phyloP scores from a whole-genome alignment of 92 coral and sea anemone genomes.

The Bergia puertoricense region DNA sequence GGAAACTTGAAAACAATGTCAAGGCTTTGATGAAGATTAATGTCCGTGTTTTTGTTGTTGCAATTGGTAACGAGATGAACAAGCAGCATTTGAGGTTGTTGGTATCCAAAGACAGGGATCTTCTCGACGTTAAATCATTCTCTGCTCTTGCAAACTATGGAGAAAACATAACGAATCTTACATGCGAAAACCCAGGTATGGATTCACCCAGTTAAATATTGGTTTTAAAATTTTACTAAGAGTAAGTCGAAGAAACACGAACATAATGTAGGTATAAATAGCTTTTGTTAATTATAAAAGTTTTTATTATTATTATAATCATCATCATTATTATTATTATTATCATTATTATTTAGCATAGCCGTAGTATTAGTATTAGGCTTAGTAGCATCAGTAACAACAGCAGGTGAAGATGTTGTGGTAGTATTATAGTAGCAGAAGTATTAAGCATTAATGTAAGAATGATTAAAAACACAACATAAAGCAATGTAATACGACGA shows the following conservation, averaged over 20 bases:
- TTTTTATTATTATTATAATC: no score
- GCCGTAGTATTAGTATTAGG: no score
- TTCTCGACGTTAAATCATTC: slow-evolving; percentile 49
- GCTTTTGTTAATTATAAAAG: no score
- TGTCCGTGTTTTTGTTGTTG: slow-evolving; percentile 63
- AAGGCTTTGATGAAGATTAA: slow-evolving; percentile 61
- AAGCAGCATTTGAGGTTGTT: slow-evolving; percentile 43
- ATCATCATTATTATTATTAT: no score
- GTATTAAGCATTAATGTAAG: no score
- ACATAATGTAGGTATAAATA: no score
- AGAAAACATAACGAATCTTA: slow-evolving; percentile 47
- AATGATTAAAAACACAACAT: no score
- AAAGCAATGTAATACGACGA: no score
- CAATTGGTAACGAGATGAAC: slow-evolving; percentile 59
- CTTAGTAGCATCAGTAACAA: no score
- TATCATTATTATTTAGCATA: no score
- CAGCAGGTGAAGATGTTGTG: no score
- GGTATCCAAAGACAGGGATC: slow-evolving; percentile 43
- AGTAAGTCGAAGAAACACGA: neutral
- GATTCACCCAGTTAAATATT: neutral
- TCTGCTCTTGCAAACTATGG: slow-evolving; percentile 40
- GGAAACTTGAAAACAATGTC: slow-evolving; percentile 49
- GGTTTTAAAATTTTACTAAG: neutral
- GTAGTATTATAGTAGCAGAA: no score
- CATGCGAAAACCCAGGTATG: slow-evolving; percentile 57